Evolutionary conservation across 2,888 invertebrate genomes (phyloP), one percentile per base, ranked within the genome.

Genomic region (Lochmaea crataegi): DNA sequence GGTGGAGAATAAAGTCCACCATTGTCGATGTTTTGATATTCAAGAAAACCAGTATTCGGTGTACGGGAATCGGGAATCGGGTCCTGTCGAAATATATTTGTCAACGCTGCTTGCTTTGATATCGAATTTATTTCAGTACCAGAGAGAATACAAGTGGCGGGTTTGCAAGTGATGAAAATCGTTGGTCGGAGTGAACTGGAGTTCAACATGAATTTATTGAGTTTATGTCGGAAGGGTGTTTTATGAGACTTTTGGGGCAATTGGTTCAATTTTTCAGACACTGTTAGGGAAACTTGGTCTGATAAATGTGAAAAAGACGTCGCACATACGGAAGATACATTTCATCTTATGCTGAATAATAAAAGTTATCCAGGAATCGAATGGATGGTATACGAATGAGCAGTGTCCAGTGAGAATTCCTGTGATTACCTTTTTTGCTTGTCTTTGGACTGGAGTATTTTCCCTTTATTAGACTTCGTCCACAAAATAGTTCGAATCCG

Each of bases 41-140:
- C 60, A 60, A 38, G 38, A n/a, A 60, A 26, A 1, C 14, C 9
- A 22, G 58, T 32, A 32, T 16, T n/a, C 42, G 10, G 38, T 65
- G 64, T 58, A 64, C 51, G 68, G 61, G 74, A 71, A 72, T 73
- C 69, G 67, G 56, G 45, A 56, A 56, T 32, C 58, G 48, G 48
- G 58, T 61, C 76, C 60, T 65, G 70, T 65, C 58, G 74, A 70
- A 60, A 74, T 74, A 74, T 76, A 76, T 76, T 76, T 76, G 76
- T 76, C 74, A 74, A 67, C 67, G 72, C 70, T 65, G 65, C 58
- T 69, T 63, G 60, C 66, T 65, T 57, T 69, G 74, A 72, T 74
- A 76, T 73, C 71, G 72, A 76, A 72, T 76, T 76, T 74, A 76
- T 76, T 72, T 67, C 65, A 11, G 41, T 45, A 65, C 45, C 69